phyloP scores from a whole-genome alignment of 35 echinoderm and acorn worm species.

The Lytechinus variegatus region DNA sequence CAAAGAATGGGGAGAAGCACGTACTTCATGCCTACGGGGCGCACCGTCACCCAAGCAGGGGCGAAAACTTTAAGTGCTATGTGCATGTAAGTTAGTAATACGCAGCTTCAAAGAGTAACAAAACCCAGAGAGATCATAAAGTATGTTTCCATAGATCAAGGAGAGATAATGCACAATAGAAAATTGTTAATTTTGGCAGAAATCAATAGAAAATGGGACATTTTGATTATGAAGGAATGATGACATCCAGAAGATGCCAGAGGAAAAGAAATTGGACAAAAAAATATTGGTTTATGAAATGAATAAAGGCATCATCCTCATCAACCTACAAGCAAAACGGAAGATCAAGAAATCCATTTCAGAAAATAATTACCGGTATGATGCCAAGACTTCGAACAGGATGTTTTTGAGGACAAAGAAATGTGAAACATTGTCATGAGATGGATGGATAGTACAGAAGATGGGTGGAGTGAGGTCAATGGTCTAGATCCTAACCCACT shows the following conservation, averaged over 20 bases:
- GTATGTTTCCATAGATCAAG: not conserved
- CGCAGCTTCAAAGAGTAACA: not conserved
- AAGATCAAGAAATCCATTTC: not conserved
- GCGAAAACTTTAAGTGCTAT: not conserved
- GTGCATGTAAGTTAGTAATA: not conserved
- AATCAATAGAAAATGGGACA: not conserved
- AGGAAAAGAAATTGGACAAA: not conserved
- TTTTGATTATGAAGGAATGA: not conserved
- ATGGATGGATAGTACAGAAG: not conserved
- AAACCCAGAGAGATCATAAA: not conserved
- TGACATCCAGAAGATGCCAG: not conserved
- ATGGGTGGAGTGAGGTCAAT: conserved; percentile 6
- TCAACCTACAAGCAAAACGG: not conserved
- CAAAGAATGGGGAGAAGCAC: not conserved
- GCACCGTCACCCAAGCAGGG: not conserved
- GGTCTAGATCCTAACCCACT: conserved; percentile 20
- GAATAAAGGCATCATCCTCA: no score
- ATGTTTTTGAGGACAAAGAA: not conserved
- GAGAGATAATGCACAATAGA: not conserved
- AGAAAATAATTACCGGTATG: not conserved
- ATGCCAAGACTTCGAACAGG: not conserved
- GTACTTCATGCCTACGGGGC: not conserved
- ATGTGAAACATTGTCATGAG: not conserved
- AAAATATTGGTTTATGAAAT: not conserved
- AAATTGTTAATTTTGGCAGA: not conserved